Evolutionary conservation across 2,888 invertebrate species (phyloP), one percentile per base, ranked within the genome.

Genomic region (Drosophila borborema): DNA sequence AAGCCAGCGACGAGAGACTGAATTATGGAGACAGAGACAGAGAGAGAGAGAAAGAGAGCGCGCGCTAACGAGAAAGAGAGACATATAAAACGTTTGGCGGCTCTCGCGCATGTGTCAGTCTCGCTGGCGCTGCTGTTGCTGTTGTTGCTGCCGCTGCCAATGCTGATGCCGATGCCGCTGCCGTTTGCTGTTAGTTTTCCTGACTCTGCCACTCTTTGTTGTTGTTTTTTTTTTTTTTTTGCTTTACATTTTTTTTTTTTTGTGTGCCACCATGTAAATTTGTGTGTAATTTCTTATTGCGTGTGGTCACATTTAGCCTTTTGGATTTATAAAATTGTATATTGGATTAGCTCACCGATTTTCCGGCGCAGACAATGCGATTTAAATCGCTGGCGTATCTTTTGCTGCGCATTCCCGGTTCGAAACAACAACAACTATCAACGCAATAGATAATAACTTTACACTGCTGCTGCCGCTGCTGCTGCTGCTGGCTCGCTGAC

Each of bases 401-500:
- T 80, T 85, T 85, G 79, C 79, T 85, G 77, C 89, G 88, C 85
- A 89, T 86, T 86, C 72, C 72, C 67, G 65, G 46, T 64, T 40
- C 64, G 43, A 40, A 46, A 56, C 67, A 55, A 65, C 49, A 68
- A 68, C 46, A 61, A 71, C 46, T 55, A 41, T 55, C 62, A 62
- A 73, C 58, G 51, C 46, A 53, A 72, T 53, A 72, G 59, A 71
- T 63, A 55, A 62, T 62, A 62, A 62, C 53, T 65, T 54, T 46
- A 55, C 38, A 60, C 60, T 51, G 41, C 56, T 28, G 31, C 64
- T 41, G 54, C 20, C 16, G 43, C 34, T 40, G 40, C 40, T 18
- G 8, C 41, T 38, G 55, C 41, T 43, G 55, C 59, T 43, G 45
- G 56, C 58, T 56, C 40, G 54, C 23, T 67, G 40, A 55, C 46